Evolutionary conservation across 2,888 invertebrate genomes (phyloP).

Genomic region (Biston stratarius): DNA sequence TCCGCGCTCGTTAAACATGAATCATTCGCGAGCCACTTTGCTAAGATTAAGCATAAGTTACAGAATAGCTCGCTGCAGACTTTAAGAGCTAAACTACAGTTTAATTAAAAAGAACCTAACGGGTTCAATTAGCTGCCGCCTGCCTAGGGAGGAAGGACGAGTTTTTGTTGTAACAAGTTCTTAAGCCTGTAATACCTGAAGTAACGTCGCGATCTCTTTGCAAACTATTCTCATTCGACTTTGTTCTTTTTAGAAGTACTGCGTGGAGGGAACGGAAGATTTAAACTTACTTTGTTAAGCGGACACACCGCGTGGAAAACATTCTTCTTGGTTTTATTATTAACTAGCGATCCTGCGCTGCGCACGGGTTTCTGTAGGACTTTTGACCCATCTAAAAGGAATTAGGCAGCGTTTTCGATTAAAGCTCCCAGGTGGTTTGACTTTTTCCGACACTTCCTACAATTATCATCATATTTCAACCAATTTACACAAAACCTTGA

Average conservation of each 20-base stretch:
- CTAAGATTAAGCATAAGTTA: slow-evolving; percentile 13
- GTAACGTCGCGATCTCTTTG: slow-evolving; percentile 17
- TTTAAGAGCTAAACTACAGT: slow-evolving; percentile 37
- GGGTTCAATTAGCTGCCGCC: slow-evolving; percentile 40
- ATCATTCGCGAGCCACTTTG: slow-evolving; percentile 11
- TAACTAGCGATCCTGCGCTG: not conserved
- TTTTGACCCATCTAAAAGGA: no score
- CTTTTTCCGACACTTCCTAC: no score
- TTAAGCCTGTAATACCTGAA: slow-evolving; percentile 39
- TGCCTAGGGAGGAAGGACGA: slow-evolving; percentile 34
- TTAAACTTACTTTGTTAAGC: slow-evolving; percentile 1
- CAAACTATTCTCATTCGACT: slow-evolving; percentile 21
- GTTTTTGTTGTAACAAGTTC: slow-evolving; percentile 43
- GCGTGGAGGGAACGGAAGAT: not conserved
- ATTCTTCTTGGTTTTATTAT: not conserved
- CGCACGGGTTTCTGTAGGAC: no score
- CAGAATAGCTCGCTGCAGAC: slow-evolving; percentile 32
- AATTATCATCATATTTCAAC: no score
- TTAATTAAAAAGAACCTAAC: slow-evolving; percentile 50
- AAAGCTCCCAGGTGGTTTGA: no score
- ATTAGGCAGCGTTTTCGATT: no score
- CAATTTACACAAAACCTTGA: no score
- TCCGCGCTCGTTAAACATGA: slow-evolving; percentile 10
- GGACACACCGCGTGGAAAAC: not conserved
- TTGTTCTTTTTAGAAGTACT: slow-evolving; percentile 5